Percentiles rank a stretch among this genome's conserved stretches.
Evolutionary conservation across 2,797 vertebrate species (phyloP).

Genomic region (Alosa sapidissima): DNA sequence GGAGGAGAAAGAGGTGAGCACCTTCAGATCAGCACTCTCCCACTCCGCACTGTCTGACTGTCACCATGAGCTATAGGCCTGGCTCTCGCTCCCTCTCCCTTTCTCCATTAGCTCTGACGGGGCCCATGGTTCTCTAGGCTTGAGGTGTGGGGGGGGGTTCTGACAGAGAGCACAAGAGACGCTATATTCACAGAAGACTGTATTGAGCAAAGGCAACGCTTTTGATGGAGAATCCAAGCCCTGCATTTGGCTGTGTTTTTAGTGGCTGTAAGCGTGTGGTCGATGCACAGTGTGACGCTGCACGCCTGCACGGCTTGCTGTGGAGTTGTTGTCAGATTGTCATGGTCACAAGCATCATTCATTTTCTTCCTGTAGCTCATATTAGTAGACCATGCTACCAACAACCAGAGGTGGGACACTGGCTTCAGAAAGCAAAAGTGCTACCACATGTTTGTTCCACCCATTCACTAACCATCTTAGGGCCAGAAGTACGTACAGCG

Average conservation of each 20-base stretch:
- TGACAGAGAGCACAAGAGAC: not conserved
- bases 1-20: constrained; percentile 94
- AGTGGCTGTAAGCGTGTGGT: constrained; percentile 21
- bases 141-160: not conserved
- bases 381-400: not conserved
- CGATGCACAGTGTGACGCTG: not conserved
- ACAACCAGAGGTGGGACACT: not conserved
- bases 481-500: no score
- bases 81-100: not conserved
- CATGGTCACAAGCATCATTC: not conserved
- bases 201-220: not conserved
- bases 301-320: not conserved
- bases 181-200: not conserved
- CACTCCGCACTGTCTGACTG: not conserved
- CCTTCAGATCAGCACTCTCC: not conserved
- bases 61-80: constrained; percentile 3
- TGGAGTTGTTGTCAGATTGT: not conserved
- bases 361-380: not conserved
- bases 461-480: not conserved
- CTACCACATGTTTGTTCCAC: no score
- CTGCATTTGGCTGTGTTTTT: not conserved
- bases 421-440: no score
- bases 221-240: not conserved
- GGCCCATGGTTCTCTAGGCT: not conserved
- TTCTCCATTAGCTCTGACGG: not conserved